Evolutionary conservation across 2,797 vertebrate genomes (phyloP), one percentile per base, ranked within the genome.

Genomic region (Clarias laeviceps): DNA sequence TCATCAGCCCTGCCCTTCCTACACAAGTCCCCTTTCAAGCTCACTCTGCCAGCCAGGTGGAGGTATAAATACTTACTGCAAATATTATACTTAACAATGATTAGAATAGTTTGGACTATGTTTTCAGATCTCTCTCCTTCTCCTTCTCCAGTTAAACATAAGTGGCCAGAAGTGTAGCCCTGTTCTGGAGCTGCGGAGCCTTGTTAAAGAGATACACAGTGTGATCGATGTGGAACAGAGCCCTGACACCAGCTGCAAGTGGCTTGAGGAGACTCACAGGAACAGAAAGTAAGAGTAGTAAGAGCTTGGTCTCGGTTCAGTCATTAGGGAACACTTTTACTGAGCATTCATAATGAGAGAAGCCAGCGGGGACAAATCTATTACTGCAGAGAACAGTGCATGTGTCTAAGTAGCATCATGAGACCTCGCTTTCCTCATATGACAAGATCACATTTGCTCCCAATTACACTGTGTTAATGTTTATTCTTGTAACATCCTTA

Each of bases 171-270:
- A 92, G 90, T 92, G 95, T 84, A 92, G 94, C 69, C 92, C 94
- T 0, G 3, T 93, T 65, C 87, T 87, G 57, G 94, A 95, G 88
- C 87, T 94, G 22, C 91, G 93, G 85, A 94, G 93, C 87, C 92
- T 95, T 59, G 88, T 94, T 86, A 91, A 91, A 82, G 94, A 96
- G 80, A 68, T 94, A 80, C 90, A 50, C 87, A 93, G 80, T 85
- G 93, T 92, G 82, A 92, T 92, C 85, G 93, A 91, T 4, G 93
- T 92, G 86, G 88, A 93, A 27, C 88, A 76, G 0, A 82, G 90
- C 92, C 89, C 90, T 90, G 90, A 91, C 84, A 84, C 32, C 5
- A 91, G 90, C 89, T 89, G 88, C 89, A 92, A 89, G 90, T 90
- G 89, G 89, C 90, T 93, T 29, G 90, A 82, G 32, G 72, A 81